phyloP scores from a whole-genome alignment of 2,113 vertebrate species.

The Acanthochromis polyacanthus region DNA sequence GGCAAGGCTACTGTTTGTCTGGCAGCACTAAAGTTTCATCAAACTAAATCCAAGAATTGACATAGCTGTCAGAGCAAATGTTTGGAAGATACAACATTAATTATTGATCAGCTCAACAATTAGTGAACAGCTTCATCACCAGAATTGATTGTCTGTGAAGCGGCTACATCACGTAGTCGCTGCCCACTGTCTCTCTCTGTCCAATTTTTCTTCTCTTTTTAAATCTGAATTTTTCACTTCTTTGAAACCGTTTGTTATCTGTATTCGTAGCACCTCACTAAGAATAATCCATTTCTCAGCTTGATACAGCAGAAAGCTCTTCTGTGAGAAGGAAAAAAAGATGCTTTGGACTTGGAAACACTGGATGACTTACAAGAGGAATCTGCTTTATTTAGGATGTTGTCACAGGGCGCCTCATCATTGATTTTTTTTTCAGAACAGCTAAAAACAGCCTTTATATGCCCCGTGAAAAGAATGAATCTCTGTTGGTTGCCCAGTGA shows the following conservation, averaged over 20 bases:
- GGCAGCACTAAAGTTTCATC: conserved; percentile 53
- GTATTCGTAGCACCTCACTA: neutral
- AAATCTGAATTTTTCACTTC: neutral
- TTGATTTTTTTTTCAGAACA: neutral
- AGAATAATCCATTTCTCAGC: neutral
- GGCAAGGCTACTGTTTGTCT: conserved; percentile 26
- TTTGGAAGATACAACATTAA: conserved; percentile 46
- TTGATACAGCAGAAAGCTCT: conserved; percentile 1
- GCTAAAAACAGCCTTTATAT: too few relatives aligned
- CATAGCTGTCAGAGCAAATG: conserved; percentile 58
- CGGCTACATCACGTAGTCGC: neutral
- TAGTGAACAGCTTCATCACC: conserved; percentile 41
- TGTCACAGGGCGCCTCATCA: neutral
- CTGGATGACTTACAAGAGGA: neutral
- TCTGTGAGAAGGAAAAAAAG: neutral
- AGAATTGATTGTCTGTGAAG: conserved; percentile 41
- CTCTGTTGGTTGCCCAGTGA: neutral
- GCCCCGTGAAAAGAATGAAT: too few relatives aligned
- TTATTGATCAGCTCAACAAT: conserved; percentile 53
- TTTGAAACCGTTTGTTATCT: neutral
- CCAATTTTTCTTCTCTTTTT: neutral
- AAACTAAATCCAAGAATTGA: conserved; percentile 53
- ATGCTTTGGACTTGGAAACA: neutral
- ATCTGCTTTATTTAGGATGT: neutral
- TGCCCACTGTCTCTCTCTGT: conserved; percentile 17